These are phyloP conservation scores for Acromyrmex heyeri DNA, from an alignment of 1,140 invertebrate genomes.

Conservation along the genomic window DNA sequence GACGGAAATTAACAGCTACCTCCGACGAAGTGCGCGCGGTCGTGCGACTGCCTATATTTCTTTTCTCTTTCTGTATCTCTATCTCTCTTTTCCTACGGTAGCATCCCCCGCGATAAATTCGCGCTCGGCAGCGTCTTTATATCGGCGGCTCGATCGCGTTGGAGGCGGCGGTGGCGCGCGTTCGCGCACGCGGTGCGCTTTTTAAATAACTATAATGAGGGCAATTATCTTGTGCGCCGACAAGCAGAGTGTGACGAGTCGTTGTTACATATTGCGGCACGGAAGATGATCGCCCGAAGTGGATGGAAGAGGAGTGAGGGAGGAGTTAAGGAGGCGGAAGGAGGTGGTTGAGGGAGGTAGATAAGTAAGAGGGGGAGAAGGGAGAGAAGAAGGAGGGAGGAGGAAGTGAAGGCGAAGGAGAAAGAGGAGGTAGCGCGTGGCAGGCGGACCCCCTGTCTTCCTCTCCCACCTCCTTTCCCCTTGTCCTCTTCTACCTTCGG, in stretches of 20 bases:
- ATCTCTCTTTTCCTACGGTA: not conserved
- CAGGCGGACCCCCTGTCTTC: conserved; percentile 72
- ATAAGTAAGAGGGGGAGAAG: conserved; percentile 7
- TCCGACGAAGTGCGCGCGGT: conserved; percentile 61
- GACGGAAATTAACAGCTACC: conserved; percentile 57
- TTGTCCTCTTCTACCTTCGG: conserved; percentile 56
- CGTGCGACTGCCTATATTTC: conserved; percentile 34
- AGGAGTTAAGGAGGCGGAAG: conserved; percentile 8
- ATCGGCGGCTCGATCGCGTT: conserved; percentile 66
- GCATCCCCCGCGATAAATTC: conserved; percentile 69
- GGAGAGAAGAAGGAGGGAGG: not conserved
- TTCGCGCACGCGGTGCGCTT: conserved; percentile 74
- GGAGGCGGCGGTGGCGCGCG: conserved; percentile 62
- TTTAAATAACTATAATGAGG: conserved; percentile 86
- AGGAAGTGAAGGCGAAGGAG: conserved; percentile 59
- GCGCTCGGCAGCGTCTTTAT: conserved; percentile 67
- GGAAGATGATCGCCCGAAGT: conserved; percentile 70
- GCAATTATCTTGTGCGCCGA: conserved; percentile 85
- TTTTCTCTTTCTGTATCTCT: not conserved
- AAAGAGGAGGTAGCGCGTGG: conserved; percentile 81
- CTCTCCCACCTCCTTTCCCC: conserved; percentile 52
- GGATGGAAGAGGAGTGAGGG: conserved; percentile 44
- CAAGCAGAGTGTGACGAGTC: conserved; percentile 86
- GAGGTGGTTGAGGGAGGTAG: not conserved
- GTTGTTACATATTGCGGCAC: conserved; percentile 82